phyloP scores from a whole-genome alignment of 2,888 invertebrate genomes.

The Lepidocyrtoides sp. region DNA sequence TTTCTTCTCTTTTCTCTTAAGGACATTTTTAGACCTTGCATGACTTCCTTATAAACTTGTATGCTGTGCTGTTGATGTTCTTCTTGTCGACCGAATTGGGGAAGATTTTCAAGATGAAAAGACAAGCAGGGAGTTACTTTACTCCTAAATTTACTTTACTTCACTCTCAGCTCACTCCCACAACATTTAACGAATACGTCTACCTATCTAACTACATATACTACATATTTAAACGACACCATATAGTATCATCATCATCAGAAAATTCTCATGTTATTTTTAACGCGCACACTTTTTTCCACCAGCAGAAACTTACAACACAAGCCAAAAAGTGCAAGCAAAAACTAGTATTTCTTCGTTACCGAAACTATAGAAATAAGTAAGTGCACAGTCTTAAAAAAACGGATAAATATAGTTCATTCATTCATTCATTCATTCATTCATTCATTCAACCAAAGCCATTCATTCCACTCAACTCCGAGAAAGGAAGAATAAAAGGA shows the following conservation, averaged over 20 bases:
- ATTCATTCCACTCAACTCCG: slow-evolving; percentile 67
- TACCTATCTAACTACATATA: no score
- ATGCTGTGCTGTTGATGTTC: neutral
- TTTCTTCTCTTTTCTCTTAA: slow-evolving; percentile 51
- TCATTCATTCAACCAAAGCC: slow-evolving; percentile 59
- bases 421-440: slow-evolving; percentile 53
- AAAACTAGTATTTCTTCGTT: slow-evolving; percentile 38
- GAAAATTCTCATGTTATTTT: no score
- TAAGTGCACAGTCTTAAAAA: neutral
- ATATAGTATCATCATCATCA: no score
- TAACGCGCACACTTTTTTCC: neutral
- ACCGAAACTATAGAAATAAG: slow-evolving; percentile 24
- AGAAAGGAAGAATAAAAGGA: slow-evolving; percentile 41
- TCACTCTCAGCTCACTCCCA: slow-evolving; percentile 38
- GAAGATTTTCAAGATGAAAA: slow-evolving; percentile 43
- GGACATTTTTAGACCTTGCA: slow-evolving; percentile 73
- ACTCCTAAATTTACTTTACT: slow-evolving; percentile 73
- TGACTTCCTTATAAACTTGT: neutral
- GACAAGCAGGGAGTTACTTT: slow-evolving; percentile 68
- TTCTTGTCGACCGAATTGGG: neutral
- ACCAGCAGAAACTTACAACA: neutral
- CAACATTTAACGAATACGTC: neutral
- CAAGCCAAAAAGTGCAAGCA: neutral
- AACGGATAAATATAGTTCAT: slow-evolving; percentile 78
- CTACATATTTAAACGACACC: no score